phyloP scores from a whole-genome alignment of 2,797 vertebrate species.

The Premnoplex brunnescens region DNA sequence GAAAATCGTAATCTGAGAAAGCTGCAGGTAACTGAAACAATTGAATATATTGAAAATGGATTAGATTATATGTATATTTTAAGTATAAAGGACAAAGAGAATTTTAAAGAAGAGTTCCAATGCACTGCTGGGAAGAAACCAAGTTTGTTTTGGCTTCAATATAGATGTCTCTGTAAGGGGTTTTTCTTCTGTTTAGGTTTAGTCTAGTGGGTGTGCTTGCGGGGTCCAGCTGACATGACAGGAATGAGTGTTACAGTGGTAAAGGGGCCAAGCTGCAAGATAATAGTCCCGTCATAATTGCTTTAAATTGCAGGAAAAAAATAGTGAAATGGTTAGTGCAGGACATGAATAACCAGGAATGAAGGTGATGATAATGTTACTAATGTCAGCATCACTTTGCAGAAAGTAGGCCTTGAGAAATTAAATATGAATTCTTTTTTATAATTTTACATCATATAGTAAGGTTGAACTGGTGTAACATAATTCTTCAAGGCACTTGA shows the following conservation, averaged over 20 bases:
- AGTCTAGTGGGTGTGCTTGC: no score
- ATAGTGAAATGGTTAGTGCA: background rate
- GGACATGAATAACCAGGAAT: background rate
- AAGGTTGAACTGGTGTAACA: background rate
- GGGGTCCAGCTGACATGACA: no score
- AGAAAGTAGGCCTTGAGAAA: background rate
- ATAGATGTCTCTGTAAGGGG: background rate
- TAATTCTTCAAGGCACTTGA: background rate
- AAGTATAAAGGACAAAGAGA: background rate
- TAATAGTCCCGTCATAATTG: background rate
- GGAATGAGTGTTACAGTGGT: background rate
- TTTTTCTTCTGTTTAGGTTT: background rate
- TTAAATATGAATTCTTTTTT: background rate
- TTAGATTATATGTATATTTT: background rate
- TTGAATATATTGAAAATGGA: background rate
- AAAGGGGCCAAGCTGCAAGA: background rate
- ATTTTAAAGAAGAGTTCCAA: background rate
- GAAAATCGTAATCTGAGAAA: background rate
- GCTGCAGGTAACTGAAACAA: background rate
- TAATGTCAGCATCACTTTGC: background rate
- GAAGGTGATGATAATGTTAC: background rate
- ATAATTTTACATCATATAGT: background rate
- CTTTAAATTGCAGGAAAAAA: background rate
- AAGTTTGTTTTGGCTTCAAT: background rate
- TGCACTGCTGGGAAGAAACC: background rate